Percentiles rank a stretch among this genome's conserved stretches.
phyloP scores from a whole-genome alignment of 1,140 invertebrate genomes.

The Himalopsyche phryganea region DNA sequence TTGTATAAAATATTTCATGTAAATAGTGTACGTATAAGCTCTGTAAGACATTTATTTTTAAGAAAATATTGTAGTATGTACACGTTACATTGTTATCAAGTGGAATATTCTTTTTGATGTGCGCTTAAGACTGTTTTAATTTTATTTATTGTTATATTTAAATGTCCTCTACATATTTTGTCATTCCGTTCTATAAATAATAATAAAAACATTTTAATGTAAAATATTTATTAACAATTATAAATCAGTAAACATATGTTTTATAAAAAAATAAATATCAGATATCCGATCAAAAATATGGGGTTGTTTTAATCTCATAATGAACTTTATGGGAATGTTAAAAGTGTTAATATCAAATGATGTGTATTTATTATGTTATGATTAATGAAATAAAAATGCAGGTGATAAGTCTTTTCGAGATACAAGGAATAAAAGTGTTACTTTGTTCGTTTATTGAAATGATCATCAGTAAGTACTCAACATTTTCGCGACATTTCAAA shows the following conservation, averaged over 20 bases:
- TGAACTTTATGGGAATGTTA: no score
- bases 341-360: no score
- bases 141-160: constrained; percentile 22
- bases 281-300: neutral
- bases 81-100: constrained; percentile 2
- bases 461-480: no score
- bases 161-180: constrained; percentile 2
- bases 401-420: no score
- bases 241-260: constrained; percentile 24
- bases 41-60: no score
- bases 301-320: no score
- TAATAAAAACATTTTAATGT: constrained; percentile 23
- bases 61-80: neutral
- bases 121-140: constrained; percentile 28
- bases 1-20: constrained; percentile 2
- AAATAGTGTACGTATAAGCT: neutral
- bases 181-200: constrained; percentile 24
- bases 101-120: constrained; percentile 6
- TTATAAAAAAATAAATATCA: constrained; percentile 19
- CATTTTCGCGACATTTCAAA: no score
- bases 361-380: no score
- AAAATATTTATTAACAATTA: constrained; percentile 35
- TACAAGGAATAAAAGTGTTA: no score
- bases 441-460: no score
- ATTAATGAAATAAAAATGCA: no score